A percentile compares a stretch with the other conserved stretches of the same genome.
These are phyloP conservation scores for Drosophila affinis DNA, from an alignment of 2,888 invertebrate genomes.

Conservation along the genomic window DNA sequence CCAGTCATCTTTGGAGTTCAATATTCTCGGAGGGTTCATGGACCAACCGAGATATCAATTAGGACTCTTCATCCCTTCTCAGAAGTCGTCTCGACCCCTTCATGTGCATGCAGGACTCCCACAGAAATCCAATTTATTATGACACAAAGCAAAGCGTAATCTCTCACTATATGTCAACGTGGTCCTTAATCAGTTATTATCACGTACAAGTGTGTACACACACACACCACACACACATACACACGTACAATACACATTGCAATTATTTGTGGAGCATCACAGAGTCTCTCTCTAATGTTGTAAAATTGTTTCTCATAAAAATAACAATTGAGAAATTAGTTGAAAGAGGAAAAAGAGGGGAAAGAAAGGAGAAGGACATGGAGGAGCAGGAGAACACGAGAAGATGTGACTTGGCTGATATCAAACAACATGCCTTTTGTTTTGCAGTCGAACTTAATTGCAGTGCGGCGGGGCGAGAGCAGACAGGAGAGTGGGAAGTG, in stretches of 20 bases:
- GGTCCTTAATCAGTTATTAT: slow-evolving; percentile 69
- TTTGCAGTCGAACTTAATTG: slow-evolving; percentile 77
- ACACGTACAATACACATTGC: background rate
- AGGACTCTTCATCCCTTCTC: slow-evolving; percentile 8
- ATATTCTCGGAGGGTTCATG: slow-evolving; percentile 15
- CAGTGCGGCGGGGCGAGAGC: slow-evolving; percentile 40
- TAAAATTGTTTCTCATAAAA: slow-evolving; percentile 66
- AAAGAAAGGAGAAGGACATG: no score
- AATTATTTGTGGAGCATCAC: slow-evolving; percentile 25
- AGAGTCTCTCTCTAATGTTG: slow-evolving; percentile 50
- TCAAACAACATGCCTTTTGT: slow-evolving; percentile 78
- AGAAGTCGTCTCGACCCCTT: slow-evolving; percentile 1
- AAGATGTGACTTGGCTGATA: slow-evolving; percentile 52
- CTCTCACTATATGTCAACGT: slow-evolving; percentile 48
- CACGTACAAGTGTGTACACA: slow-evolving; percentile 30
- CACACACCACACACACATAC: slow-evolving; percentile 19
- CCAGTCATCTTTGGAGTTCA: background rate
- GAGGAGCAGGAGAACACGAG: slow-evolving; percentile 2
- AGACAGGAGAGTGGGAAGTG: background rate
- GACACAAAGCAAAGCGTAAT: slow-evolving; percentile 13
- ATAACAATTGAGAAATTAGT: slow-evolving; percentile 57
- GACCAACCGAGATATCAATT: slow-evolving; percentile 31
- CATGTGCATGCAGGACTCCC: background rate
- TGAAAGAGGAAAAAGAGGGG: slow-evolving; percentile 6
- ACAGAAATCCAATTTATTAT: slow-evolving; percentile 27